A percentile compares a stretch with the other conserved stretches of the same genome.
Evolutionary conservation across 2,888 invertebrate species (phyloP).

Genomic region (Hyppa rectilinea): DNA sequence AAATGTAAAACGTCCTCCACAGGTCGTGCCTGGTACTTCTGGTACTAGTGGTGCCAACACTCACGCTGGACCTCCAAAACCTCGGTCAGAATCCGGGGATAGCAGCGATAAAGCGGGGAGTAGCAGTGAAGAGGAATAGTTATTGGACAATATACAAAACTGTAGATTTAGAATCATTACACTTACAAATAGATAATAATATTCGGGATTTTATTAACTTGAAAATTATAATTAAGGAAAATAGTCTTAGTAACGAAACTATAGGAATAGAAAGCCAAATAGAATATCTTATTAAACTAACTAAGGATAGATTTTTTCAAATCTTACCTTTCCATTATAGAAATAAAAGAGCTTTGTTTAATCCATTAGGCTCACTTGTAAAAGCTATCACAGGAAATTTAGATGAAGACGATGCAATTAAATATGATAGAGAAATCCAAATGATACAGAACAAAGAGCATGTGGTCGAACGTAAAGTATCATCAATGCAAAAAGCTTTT

Average conservation of each 20-base stretch:
- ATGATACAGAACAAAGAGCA: not conserved
- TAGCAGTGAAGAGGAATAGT: not conserved
- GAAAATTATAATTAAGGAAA: not conserved
- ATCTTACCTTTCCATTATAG: not conserved
- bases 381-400: not conserved
- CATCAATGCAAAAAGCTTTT: not conserved
- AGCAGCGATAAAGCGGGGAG: not conserved
- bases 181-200: not conserved
- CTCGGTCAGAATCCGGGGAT: not conserved
- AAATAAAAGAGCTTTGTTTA: not conserved
- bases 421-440: not conserved
- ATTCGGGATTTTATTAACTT: not conserved
- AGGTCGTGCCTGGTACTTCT: not conserved
- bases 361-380: not conserved
- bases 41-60: not conserved
- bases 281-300: not conserved
- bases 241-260: not conserved
- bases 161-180: slow-evolving; percentile 3
- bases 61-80: not conserved
- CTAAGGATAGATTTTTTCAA: not conserved
- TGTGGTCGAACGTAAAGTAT: slow-evolving; percentile 5
- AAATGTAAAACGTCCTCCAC: slow-evolving; percentile 1
- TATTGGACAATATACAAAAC: slow-evolving; percentile 1
- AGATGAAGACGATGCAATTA: slow-evolving; percentile 1
- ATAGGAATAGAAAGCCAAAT: not conserved